phyloP scores from a whole-genome alignment of 2,797 vertebrate species.

The Hybognathus amarus region DNA sequence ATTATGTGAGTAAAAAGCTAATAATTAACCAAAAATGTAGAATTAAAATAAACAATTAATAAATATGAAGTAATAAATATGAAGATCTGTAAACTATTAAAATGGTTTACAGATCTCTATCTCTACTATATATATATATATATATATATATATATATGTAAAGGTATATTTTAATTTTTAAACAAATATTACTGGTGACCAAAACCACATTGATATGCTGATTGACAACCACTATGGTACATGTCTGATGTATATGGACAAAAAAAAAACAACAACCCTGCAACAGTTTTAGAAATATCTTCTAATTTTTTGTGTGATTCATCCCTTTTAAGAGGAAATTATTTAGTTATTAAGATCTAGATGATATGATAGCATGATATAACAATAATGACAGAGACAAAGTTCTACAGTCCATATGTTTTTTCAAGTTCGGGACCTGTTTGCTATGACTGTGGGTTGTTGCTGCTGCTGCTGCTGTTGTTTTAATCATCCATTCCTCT shows the following conservation, averaged over 20 bases:
- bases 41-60: not conserved
- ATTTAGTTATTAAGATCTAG: not conserved
- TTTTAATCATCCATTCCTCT: not conserved
- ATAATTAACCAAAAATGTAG: not conserved
- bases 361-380: not conserved
- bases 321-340: not conserved
- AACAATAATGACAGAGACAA: not conserved
- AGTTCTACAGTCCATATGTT: not conserved
- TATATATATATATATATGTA: no score
- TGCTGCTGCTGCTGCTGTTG: not conserved
- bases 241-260: no score
- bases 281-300: not conserved
- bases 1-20: not conserved
- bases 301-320: not conserved
- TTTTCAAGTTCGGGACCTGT: not conserved
- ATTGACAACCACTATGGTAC: no score
- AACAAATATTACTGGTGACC: no score
- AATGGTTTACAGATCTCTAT: no score
- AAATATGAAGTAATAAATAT: no score
- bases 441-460: no score
- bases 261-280: not conserved
- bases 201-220: not conserved
- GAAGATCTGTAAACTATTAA: not conserved
- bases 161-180: no score
- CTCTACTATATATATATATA: no score